These are phyloP conservation scores for Agapornis canus DNA, from an alignment of 2,797 vertebrate species.

Conservation along the genomic window DNA sequence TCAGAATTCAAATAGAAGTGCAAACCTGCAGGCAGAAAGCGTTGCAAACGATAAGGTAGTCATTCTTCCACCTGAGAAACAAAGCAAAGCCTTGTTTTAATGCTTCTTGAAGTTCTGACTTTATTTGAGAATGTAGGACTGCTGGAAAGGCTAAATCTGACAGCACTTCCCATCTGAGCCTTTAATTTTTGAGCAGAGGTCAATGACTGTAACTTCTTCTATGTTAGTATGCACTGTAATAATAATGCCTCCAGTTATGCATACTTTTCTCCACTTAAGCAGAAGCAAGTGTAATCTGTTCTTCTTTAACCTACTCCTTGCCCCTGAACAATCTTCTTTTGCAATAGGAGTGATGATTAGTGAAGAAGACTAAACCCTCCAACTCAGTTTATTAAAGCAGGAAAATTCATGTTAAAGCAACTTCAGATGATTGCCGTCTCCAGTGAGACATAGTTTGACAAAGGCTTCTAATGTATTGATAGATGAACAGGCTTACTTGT, in stretches of 20 bases:
- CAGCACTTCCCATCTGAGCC: neutral
- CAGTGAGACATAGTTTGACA: neutral
- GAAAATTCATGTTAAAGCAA: neutral
- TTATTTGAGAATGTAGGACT: neutral
- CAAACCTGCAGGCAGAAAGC: neutral
- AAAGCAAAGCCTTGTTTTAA: neutral
- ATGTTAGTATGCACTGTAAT: neutral
- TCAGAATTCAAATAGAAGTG: neutral
- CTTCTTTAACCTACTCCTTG: neutral
- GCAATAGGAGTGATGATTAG: neutral
- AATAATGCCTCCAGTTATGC: neutral
- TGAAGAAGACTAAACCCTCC: neutral
- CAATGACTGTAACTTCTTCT: neutral
- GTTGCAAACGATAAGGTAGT: neutral
- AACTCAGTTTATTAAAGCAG: neutral
- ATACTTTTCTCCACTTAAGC: neutral
- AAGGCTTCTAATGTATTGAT: neutral
- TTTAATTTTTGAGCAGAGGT: neutral
- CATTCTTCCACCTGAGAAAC: neutral
- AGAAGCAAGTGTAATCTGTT: neutral
- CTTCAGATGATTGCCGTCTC: neutral
- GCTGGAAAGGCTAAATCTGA: neutral
- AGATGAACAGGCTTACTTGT: neutral
- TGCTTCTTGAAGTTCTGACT: neutral
- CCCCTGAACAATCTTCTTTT: neutral